phyloP scores from a whole-genome alignment of 2,797 vertebrate species.

The Oreonectes daqikongensis region DNA sequence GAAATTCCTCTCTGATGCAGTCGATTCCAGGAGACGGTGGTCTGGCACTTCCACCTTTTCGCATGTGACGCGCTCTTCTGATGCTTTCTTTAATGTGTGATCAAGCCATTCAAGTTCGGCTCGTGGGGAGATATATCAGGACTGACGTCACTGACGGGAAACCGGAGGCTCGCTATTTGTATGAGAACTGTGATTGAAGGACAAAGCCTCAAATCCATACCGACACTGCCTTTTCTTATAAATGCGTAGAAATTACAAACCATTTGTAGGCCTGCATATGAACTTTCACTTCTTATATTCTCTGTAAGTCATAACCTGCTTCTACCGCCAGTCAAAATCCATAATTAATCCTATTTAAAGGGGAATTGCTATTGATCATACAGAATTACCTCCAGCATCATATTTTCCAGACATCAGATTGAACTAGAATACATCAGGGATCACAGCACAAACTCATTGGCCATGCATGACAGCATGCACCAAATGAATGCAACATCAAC shows the following conservation, averaged over 20 bases:
- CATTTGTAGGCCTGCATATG: not conserved
- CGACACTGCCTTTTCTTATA: not conserved
- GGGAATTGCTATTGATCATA: not conserved
- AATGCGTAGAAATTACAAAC: not conserved
- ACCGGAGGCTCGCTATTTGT: slow-evolving; percentile 26
- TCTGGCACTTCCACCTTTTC: slow-evolving; percentile 6
- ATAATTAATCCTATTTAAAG: no score
- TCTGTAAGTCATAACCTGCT: not conserved
- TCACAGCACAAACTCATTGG: not conserved
- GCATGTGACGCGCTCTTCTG: slow-evolving; percentile 14
- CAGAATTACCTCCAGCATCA: not conserved
- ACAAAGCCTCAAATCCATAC: slow-evolving; percentile 22
- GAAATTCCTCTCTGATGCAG: not conserved
- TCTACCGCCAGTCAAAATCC: not conserved
- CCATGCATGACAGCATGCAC: slow-evolving; percentile 32
- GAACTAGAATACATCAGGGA: not conserved
- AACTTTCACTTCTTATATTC: not conserved
- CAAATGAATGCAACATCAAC: not conserved
- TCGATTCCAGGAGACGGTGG: not conserved
- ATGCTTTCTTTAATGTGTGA: slow-evolving; percentile 24
- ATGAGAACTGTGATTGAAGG: slow-evolving; percentile 37
- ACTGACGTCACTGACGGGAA: slow-evolving; percentile 53
- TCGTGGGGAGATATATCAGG: slow-evolving; percentile 12
- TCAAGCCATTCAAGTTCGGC: slow-evolving; percentile 40
- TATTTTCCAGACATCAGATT: not conserved